Evolutionary conservation across 35 echinoderm and acorn worm genomes (phyloP), one percentile per base, ranked within the genome.

Genomic region (Hemicentrotus pulcherrimus): DNA sequence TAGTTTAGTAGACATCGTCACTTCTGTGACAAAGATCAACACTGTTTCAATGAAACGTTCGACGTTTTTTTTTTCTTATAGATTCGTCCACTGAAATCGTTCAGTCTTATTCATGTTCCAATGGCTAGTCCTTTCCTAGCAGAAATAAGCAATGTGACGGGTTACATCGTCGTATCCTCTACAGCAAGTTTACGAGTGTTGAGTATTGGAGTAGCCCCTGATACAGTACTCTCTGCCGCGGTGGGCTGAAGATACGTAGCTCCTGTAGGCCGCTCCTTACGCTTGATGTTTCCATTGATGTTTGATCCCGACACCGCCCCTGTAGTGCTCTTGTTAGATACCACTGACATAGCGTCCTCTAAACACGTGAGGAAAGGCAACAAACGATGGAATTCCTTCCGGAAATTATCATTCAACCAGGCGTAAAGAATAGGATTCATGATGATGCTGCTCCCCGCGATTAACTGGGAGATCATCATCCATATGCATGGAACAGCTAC

Each of bases 391-490:
- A 99, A 99, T 95, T 99, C 98, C 88, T 97, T 97, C 32, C 96
- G 94, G 86, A 99, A 99, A 85, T 99, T 99, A 91, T 99, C 98
- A 92, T 99, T 99, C 59, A 99, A 93, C 98, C 98, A 99, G 7
- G 96, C 96, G 46, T 99, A 99, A 32, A 99, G 61, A 9, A 99
- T 52, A 30, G 98, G 98, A 41, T 99, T 99, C 24, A 97, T 50
- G 48, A 95, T 95, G 5, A 96, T 94, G 94, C 95, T 99, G 46
- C 95, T 95, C 2, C 94, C 95, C 14, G 96, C 96, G 0, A 96
- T 41, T 22, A 96, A 88, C 9, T 96, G 94, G 2, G 85, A 31
- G n/a, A 94, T 91, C 35, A 94, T 52, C 47, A 60, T 58, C 46
- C 31, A 41, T 5, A 94, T 32, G 86, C 91, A 78, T 46, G 91